Evolutionary conservation across 2,888 invertebrate species (phyloP).

Genomic region (Rutpela maculata): DNA sequence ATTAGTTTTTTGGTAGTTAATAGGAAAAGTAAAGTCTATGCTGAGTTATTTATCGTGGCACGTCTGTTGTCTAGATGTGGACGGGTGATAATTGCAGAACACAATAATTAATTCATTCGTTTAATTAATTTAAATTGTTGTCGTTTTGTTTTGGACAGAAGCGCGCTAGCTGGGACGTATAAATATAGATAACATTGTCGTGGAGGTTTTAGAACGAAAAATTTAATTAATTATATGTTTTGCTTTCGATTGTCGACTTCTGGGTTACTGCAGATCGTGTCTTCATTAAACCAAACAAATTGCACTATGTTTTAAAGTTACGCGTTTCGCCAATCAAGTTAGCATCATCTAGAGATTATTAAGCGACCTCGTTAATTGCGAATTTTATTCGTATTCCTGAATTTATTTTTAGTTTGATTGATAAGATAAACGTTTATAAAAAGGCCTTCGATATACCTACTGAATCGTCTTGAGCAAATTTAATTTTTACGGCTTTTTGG

Average conservation of each 20-base stretch:
- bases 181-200: slow-evolving; percentile 7
- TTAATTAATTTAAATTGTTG: slow-evolving; percentile 17
- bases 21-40: slow-evolving; percentile 20
- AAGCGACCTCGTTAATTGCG: too few relatives aligned
- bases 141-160: slow-evolving; percentile 13
- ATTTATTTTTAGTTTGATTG: too few relatives aligned
- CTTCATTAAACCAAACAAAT: background rate
- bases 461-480: too few relatives aligned
- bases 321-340: too few relatives aligned
- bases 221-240: background rate
- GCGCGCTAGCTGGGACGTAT: background rate
- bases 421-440: too few relatives aligned
- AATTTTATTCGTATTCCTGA: too few relatives aligned
- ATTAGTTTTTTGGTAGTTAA: slow-evolving; percentile 18
- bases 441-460: too few relatives aligned
- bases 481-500: too few relatives aligned
- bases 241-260: background rate
- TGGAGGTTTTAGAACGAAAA: slow-evolving; percentile 3
- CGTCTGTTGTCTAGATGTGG: slow-evolving; percentile 20
- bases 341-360: too few relatives aligned
- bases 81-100: slow-evolving; percentile 33
- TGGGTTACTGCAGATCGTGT: background rate
- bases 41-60: slow-evolving; percentile 25
- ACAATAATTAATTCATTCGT: slow-evolving; percentile 30
- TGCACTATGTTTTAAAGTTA: background rate